Evolutionary conservation across 1,140 invertebrate genomes (phyloP).

Genomic region (Thaumetopoea pityocampa): DNA sequence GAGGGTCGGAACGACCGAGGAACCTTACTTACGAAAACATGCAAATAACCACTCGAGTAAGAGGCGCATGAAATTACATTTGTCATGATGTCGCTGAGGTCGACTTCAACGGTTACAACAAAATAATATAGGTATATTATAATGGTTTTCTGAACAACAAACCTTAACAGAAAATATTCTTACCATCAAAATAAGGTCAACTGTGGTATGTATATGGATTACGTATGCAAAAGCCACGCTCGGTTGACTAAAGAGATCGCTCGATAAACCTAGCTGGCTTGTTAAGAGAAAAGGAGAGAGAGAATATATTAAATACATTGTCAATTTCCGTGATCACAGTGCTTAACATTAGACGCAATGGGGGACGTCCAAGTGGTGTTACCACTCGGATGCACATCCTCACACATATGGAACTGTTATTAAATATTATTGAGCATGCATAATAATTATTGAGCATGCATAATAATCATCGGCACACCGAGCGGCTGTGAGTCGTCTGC

Average conservation of each 20-base stretch:
- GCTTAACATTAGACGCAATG: slow-evolving; percentile 30
- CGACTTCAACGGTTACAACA: too few relatives aligned
- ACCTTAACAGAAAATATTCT: too few relatives aligned
- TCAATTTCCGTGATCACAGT: slow-evolving; percentile 20
- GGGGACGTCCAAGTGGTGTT: slow-evolving; percentile 32
- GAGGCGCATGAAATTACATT: slow-evolving; percentile 8
- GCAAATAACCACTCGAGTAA: too few relatives aligned
- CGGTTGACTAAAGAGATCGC: slow-evolving; percentile 8
- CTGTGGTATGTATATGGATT: slow-evolving; percentile 4
- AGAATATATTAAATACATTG: slow-evolving; percentile 15
- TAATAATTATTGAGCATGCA: neutral
- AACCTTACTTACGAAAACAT: slow-evolving; percentile 18
- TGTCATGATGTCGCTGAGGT: slow-evolving; percentile 5
- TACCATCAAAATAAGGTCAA: too few relatives aligned
- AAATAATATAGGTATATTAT: too few relatives aligned
- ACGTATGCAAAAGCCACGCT: slow-evolving; percentile 5
- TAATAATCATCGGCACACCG: neutral
- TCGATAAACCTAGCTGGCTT: slow-evolving; percentile 4
- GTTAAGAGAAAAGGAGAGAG: slow-evolving; percentile 17
- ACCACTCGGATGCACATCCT: slow-evolving; percentile 33
- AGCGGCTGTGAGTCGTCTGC: too few relatives aligned
- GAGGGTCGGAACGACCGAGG: slow-evolving; percentile 6
- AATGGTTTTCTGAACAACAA: neutral
- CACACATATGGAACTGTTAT: slow-evolving; percentile 1
- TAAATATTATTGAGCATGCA: neutral